A percentile compares a stretch with the other conserved stretches of the same genome.
Conservation (phyloP, 2,113 vertebrate species). For the Pedionomus torquatus region DNA sequence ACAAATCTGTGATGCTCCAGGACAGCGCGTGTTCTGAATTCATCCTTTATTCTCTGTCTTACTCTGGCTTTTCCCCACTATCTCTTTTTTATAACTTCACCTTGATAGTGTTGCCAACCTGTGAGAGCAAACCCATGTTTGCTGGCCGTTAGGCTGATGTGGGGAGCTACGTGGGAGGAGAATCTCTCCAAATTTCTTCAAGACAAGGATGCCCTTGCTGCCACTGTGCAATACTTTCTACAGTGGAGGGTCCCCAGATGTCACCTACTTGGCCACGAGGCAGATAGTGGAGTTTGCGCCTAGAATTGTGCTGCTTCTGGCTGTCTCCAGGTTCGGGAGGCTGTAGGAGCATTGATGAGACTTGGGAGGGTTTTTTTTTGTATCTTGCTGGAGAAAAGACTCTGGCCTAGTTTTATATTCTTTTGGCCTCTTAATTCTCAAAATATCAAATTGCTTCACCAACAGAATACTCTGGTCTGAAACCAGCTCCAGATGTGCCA, state of each 20-base stretch:
- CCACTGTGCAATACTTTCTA: neutral
- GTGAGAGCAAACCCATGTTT: too few relatives aligned
- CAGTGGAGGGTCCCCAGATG: neutral
- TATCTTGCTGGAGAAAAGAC: neutral
- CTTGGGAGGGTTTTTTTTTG: neutral
- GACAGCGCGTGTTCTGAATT: neutral
- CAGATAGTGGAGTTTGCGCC: neutral
- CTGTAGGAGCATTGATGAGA: neutral
- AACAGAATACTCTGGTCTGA: neutral
- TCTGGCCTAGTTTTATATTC: neutral
- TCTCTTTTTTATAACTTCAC: neutral
- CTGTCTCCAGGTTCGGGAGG: neutral
- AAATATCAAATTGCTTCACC: neutral
- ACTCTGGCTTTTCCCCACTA: neutral
- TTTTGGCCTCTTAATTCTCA: neutral
- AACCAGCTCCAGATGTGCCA: neutral
- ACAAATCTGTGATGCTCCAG: neutral
- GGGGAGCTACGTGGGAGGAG: neutral
- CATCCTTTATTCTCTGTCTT: neutral
- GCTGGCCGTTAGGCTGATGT: neutral
- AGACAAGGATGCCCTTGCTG: neutral
- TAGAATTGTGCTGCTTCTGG: neutral
- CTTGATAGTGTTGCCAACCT: neutral
- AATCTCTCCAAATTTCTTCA: neutral
- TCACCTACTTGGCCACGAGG: neutral